Evolutionary conservation across 2,888 invertebrate genomes (phyloP), one percentile per base, ranked within the genome.

Genomic region (Crossocerus cetratus): DNA sequence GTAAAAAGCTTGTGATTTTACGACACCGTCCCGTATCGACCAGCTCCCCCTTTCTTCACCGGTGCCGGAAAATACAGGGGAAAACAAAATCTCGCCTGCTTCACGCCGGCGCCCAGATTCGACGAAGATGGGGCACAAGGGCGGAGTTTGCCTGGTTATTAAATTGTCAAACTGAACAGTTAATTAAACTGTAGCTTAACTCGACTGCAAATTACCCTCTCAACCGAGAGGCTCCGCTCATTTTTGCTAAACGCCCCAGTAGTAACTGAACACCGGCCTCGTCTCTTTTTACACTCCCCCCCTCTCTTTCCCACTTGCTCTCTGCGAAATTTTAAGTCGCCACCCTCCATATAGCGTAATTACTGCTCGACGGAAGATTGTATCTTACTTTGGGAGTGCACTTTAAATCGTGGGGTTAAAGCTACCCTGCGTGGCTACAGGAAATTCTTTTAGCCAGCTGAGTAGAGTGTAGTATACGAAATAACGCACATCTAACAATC

Each of bases 171-270:
- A 18, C 45, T 21, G 18, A 44, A 60, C 18, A 60, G 60, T 60
- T 60, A 44, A 60, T 60, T 60, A 60, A 60, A 60, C 45, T 60
- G 60, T 45, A 21, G 60, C 60, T 60, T 60, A 60, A 60, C 45
- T 60, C 44, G 23, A 49, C 45, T 60, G 60, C 44, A 60, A 60
- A 60, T 45, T 60, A 60, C 60, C 43, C 11, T 58, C 58, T 58
- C 16, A 16, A 58, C 5, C 42, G 18, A 18, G 32, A 16, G 14
- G 14, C 16, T 1, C 32, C 20, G 18, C 18, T 18, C 32, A 14
- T 60, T 60, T 45, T 60, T 60, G 60, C 44, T 21, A 43, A 59
- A 59, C 42, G 20, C 16, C 16, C 16, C 11, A 42, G 43, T 43
- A 59, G 0, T 59, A 59, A 32, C 32, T 43, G 42, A 43, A n/a